These are phyloP conservation scores for Agrochola lychnidis DNA, from an alignment of 2,888 invertebrate species.

Conservation along the genomic window DNA sequence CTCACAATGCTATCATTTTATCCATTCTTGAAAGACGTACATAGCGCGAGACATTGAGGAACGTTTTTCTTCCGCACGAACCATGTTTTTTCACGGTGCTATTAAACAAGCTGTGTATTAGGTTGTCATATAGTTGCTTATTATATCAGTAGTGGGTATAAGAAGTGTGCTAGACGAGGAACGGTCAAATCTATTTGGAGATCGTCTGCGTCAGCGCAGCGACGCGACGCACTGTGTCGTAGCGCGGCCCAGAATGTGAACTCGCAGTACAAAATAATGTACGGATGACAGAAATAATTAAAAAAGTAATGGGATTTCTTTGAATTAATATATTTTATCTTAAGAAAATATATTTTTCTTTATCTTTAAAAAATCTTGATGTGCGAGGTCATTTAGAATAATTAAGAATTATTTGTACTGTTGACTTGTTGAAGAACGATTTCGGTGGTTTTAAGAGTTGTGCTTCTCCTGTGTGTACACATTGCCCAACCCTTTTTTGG, in stretches of 20 bases:
- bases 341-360: constrained; percentile 60
- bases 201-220: constrained; percentile 73
- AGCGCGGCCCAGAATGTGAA: constrained; percentile 71
- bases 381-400: constrained; percentile 81
- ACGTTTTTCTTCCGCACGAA: constrained; percentile 77
- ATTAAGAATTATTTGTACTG: constrained; percentile 80
- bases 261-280: constrained; percentile 39
- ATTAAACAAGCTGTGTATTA: constrained; percentile 66
- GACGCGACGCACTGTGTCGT: constrained; percentile 64
- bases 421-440: constrained; percentile 59
- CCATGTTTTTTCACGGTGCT: constrained; percentile 37
- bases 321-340: constrained; percentile 59
- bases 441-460: constrained; percentile 69
- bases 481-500: constrained; percentile 85
- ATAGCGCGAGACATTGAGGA: constrained; percentile 70
- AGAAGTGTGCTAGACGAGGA: constrained; percentile 74
- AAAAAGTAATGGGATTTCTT: constrained; percentile 44
- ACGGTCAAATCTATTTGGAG: constrained; percentile 85
- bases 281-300: constrained; percentile 47
- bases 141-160: constrained; percentile 52
- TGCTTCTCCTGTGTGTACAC: constrained; percentile 89
- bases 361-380: constrained; percentile 65
- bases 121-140: constrained; percentile 69
- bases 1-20: constrained; percentile 4
- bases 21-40: not conserved